These are phyloP conservation scores for Holothuria leucospilota DNA, from an alignment of 53 echinoderm and acorn worm species.

Conservation along the genomic window DNA sequence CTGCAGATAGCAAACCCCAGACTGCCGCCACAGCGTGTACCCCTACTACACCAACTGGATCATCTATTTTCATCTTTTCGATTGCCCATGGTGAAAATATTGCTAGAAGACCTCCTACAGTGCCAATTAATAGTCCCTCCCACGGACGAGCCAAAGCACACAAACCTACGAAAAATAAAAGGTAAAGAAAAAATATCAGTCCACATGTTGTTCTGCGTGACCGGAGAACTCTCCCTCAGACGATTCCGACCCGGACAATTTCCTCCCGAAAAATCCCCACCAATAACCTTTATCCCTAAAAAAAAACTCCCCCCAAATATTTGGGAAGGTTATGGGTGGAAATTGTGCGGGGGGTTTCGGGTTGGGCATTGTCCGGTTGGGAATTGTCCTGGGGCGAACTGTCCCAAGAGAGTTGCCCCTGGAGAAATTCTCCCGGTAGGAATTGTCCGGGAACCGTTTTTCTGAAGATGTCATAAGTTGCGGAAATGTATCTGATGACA, in stretches of 20 bases:
- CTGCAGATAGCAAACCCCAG: conserved; percentile 82
- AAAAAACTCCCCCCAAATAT: too few relatives aligned
- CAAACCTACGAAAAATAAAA: conserved; percentile 58
- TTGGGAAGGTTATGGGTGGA: too few relatives aligned
- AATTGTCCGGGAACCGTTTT: too few relatives aligned
- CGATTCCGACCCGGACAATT: not conserved
- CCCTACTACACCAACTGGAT: conserved; percentile 88
- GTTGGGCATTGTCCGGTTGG: too few relatives aligned
- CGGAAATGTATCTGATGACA: too few relatives aligned
- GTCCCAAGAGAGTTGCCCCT: too few relatives aligned
- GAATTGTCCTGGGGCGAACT: too few relatives aligned
- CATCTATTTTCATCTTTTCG: conserved; percentile 81
- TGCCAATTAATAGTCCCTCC: conserved; percentile 88
- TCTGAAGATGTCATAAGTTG: too few relatives aligned
- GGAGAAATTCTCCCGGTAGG: too few relatives aligned
- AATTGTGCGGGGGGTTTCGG: too few relatives aligned
- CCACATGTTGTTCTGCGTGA: not conserved
- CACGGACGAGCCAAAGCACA: conserved; percentile 86
- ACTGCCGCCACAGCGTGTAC: conserved; percentile 77
- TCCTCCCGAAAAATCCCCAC: too few relatives aligned
- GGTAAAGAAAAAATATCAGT: not conserved
- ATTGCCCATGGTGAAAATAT: conserved; percentile 62
- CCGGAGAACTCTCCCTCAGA: not conserved
- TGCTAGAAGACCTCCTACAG: conserved; percentile 77
- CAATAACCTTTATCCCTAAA: too few relatives aligned